phyloP scores from a whole-genome alignment of 2,888 invertebrate species.

The Tribolium freemani region DNA sequence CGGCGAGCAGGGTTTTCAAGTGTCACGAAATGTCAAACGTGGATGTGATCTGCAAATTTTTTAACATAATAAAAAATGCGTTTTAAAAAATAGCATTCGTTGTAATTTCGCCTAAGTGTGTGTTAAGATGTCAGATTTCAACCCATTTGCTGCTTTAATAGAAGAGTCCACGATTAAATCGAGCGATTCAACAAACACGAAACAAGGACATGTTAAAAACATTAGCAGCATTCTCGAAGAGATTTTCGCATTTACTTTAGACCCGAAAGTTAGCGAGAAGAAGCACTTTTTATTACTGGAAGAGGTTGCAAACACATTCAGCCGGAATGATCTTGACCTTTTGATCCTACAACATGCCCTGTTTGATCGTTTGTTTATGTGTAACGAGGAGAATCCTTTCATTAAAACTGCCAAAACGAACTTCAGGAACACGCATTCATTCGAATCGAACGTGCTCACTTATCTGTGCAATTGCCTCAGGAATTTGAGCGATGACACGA shows the following conservation, averaged over 20 bases:
- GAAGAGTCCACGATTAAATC: slow-evolving; percentile 32
- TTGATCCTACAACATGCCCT: slow-evolving; percentile 82
- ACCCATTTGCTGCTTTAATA: slow-evolving; percentile 60
- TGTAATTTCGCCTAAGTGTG: not conserved
- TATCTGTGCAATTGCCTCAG: slow-evolving; percentile 81
- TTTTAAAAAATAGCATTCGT: not conserved
- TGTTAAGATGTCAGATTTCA: slow-evolving; percentile 51
- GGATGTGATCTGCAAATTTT: slow-evolving; percentile 10
- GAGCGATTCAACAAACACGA: not conserved
- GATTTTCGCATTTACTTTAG: slow-evolving; percentile 81
- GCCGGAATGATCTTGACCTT: slow-evolving; percentile 71
- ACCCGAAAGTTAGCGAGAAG: slow-evolving; percentile 67
- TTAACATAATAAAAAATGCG: not conserved
- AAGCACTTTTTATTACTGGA: slow-evolving; percentile 76
- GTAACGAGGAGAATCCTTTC: slow-evolving; percentile 51
- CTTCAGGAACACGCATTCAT: slow-evolving; percentile 66
- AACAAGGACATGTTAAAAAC: slow-evolving; percentile 19
- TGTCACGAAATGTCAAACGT: slow-evolving; percentile 14
- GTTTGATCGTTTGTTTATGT: slow-evolving; percentile 82
- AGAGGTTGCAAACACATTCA: slow-evolving; percentile 72
- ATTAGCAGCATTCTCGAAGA: slow-evolving; percentile 70
- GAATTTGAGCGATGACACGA: slow-evolving; percentile 67
- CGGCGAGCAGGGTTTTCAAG: too few species aligned
- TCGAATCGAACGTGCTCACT: slow-evolving; percentile 75
- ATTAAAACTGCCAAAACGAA: slow-evolving; percentile 42